Conservation (phyloP, 1,140 invertebrate genomes). For the Drosophila suzukii region DNA sequence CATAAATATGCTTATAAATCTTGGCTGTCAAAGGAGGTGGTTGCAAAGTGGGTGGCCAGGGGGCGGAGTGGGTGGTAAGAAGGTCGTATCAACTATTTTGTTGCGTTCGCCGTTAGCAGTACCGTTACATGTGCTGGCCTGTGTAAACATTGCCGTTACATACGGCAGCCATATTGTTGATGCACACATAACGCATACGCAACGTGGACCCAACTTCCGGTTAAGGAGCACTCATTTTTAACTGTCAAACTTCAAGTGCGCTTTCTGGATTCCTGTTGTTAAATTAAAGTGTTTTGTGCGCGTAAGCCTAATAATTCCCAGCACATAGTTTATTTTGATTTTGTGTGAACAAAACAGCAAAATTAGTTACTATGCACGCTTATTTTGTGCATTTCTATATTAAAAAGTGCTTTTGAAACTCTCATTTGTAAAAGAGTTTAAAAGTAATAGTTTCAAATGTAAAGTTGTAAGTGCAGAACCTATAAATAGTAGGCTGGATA, state of each 20-base stretch:
- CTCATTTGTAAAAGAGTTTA: too few relatives aligned
- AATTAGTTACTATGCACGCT: neutral
- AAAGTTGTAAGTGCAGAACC: too few relatives aligned
- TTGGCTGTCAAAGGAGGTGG: conserved; percentile 28
- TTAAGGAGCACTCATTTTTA: neutral
- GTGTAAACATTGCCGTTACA: conserved; percentile 43
- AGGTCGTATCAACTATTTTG: conserved; percentile 27
- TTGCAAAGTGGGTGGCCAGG: neutral
- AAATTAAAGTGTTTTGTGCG: neutral
- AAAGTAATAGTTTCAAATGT: too few relatives aligned
- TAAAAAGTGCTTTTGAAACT: too few relatives aligned
- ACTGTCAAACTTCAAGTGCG: neutral
- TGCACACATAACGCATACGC: conserved; percentile 40
- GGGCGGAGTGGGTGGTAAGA: conserved; percentile 7
- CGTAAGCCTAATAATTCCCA: neutral
- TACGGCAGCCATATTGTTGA: conserved; percentile 34
- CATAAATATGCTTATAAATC: conserved; percentile 47
- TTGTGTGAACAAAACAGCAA: neutral
- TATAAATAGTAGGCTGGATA: too few relatives aligned
- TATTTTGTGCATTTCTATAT: too few relatives aligned
- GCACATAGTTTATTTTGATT: too few relatives aligned
- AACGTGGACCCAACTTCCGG: conserved; percentile 28
- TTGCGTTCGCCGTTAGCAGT: conserved; percentile 27
- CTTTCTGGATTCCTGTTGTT: neutral
- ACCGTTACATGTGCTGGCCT: conserved; percentile 42